A percentile compares a stretch with the other conserved stretches of the same genome.
Evolutionary conservation across 1,140 invertebrate species (phyloP).

Genomic region (Whitmania pigra): DNA sequence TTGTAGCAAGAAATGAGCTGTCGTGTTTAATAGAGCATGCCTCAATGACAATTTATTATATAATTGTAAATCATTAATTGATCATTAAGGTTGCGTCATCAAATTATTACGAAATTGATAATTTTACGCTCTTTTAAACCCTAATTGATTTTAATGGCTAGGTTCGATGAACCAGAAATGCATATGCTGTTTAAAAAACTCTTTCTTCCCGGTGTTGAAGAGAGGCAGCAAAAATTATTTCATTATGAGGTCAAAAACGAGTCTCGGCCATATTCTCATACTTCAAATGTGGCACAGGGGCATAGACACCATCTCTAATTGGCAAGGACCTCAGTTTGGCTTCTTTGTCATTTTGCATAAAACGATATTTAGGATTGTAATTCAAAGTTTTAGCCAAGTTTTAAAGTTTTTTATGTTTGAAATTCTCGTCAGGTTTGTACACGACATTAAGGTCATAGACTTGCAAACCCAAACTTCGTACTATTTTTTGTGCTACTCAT

Average conservation of each 20-base stretch:
- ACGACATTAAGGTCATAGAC: background rate
- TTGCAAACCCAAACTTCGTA: background rate
- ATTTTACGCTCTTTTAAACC: no score
- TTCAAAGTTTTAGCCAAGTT: no score
- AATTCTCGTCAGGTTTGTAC: background rate
- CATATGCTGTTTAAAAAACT: background rate
- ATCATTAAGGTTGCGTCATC: no score
- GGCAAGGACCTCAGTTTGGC: background rate
- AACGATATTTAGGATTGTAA: no score
- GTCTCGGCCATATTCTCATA: background rate
- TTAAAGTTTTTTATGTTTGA: no score
- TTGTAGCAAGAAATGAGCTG: no score
- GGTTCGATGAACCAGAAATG: background rate
- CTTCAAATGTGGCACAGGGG: background rate
- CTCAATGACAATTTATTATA: no score
- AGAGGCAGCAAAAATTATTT: conserved; percentile 1
- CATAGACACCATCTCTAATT: background rate
- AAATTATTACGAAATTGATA: no score
- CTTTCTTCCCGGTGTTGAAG: background rate
- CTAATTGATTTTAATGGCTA: background rate
- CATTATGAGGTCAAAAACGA: background rate
- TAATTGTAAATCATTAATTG: no score
- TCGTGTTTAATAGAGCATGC: no score
- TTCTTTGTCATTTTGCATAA: no score
- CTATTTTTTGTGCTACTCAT: background rate